phyloP scores from a whole-genome alignment of 1,140 invertebrate genomes.

The Meloidogyne exigua region DNA sequence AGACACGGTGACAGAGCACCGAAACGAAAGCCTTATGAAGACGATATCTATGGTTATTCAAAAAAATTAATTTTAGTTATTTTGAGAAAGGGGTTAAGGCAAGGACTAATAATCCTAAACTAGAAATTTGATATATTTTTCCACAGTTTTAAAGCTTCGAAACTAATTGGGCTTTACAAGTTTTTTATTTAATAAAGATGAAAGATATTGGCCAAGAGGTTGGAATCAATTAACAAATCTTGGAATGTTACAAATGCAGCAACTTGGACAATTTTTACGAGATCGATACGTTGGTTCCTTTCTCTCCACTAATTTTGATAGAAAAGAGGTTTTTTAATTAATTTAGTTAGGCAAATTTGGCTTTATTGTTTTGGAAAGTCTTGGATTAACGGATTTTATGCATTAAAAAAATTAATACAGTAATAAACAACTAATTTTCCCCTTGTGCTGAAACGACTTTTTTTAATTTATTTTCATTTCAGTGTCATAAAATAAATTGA shows the following conservation, averaged over 20 bases:
- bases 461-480: too few species aligned
- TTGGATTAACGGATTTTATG: too few species aligned
- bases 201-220: slow-evolving; percentile 22
- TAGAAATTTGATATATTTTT: too few species aligned
- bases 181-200: slow-evolving; percentile 14
- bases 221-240: slow-evolving; percentile 31
- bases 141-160: too few species aligned
- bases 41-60: slow-evolving; percentile 18
- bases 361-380: too few species aligned
- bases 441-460: too few species aligned
- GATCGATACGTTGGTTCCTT: slow-evolving; percentile 7
- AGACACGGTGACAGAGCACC: slow-evolving; percentile 30
- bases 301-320: not conserved
- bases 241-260: slow-evolving; percentile 17
- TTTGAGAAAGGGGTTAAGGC: not conserved
- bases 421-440: too few species aligned
- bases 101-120: too few species aligned
- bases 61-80: not conserved
- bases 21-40: slow-evolving; percentile 18
- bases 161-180: not conserved
- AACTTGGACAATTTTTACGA: slow-evolving; percentile 17
- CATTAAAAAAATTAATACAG: too few species aligned
- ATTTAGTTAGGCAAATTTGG: too few species aligned
- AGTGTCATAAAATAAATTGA: too few species aligned
- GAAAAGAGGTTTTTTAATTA: slow-evolving; percentile 9